Evolutionary conservation across 2,797 vertebrate genomes (phyloP).

Genomic region (Semaprochilodus insignis): DNA sequence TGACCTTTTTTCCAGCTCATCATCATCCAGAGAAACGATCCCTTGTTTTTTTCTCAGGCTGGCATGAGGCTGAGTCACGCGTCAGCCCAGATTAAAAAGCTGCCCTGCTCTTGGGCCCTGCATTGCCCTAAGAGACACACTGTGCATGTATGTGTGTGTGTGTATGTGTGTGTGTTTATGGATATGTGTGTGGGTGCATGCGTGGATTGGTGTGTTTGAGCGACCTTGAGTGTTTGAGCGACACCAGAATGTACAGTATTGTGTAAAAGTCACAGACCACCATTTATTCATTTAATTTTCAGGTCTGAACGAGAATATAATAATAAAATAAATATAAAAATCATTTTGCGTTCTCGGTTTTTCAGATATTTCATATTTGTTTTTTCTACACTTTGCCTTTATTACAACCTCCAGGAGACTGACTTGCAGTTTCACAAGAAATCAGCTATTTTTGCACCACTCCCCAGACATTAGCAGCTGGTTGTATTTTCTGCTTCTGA

Average conservation of each 20-base stretch:
- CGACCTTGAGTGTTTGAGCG: conserved; percentile 25
- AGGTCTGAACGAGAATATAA: too few relatives aligned
- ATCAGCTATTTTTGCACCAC: too few relatives aligned
- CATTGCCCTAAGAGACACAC: conserved; percentile 48
- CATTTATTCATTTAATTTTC: too few relatives aligned
- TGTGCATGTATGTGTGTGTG: conserved; percentile 32
- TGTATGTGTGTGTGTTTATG: conserved; percentile 30
- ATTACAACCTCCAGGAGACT: too few relatives aligned
- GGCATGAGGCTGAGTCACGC: conserved; percentile 84
- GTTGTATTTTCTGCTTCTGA: too few relatives aligned
- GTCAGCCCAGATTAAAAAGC: conserved; percentile 84
- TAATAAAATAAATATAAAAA: too few relatives aligned
- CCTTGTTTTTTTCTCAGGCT: conserved; percentile 70
- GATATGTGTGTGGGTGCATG: conserved; percentile 4
- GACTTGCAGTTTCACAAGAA: too few relatives aligned
- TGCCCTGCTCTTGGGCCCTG: conserved; percentile 29
- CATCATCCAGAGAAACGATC: conserved; percentile 80
- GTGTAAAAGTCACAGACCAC: neutral
- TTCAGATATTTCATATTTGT: too few relatives aligned
- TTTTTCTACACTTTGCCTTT: too few relatives aligned
- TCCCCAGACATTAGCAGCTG: too few relatives aligned
- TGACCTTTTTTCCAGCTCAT: conserved; percentile 76
- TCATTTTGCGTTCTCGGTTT: too few relatives aligned
- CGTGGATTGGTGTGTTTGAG: conserved; percentile 25
- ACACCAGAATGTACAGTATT: conserved; percentile 2